Base-by-base conservation (phyloP, 2,113 vertebrate species). In the Lampris incognitus region DNA sequence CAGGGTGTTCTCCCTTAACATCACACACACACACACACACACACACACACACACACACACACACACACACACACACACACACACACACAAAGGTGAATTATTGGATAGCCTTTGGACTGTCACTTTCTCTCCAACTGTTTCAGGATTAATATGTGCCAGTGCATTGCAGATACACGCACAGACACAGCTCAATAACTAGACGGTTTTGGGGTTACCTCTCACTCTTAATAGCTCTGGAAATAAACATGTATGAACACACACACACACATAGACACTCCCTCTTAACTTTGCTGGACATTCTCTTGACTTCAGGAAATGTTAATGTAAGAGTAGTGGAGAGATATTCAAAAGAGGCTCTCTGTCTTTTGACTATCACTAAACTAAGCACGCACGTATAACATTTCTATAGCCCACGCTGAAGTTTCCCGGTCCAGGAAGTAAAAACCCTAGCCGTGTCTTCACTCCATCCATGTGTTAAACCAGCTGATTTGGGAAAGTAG, bases 81-180 rank as follows among this genome's bases (percentile, higher is more conserved):
- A 57, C 60, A 42, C 54, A 56, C 56, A 58, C 6, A 64, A 61
- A 59, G 44, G 44, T 66, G 50, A 74, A 67, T 50, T 59, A 72
- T 39, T 72, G 10, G n/a, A 68, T 79, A 72, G 78, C 83, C 76
- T 86, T 84, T 76, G 56, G 7, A 61, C 40, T 78, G 24, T 71
- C 38, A 24, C 11, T 24, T 42, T 0, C 59, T 51, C 56, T 68
- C 39, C 8, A 74, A 57, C 58, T 48, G 57, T 54, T 78, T 55
- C 40, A 41, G 41, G 54, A 74, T 79, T 87, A 24, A 24, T 24
- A 24, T 24, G 24, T 24, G 24, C 24, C 24, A 24, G 24, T 24
- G 24, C 0, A 58, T 6, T 24, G 36, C 72, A 58, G 55, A 86
- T 66, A 81, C 69, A 38, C 72, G 75, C 63, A 37, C 5, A 42